Conservation (phyloP, 30 jellyfish, hydroid and myxozoan species). For the Aurelia sp. region DNA sequence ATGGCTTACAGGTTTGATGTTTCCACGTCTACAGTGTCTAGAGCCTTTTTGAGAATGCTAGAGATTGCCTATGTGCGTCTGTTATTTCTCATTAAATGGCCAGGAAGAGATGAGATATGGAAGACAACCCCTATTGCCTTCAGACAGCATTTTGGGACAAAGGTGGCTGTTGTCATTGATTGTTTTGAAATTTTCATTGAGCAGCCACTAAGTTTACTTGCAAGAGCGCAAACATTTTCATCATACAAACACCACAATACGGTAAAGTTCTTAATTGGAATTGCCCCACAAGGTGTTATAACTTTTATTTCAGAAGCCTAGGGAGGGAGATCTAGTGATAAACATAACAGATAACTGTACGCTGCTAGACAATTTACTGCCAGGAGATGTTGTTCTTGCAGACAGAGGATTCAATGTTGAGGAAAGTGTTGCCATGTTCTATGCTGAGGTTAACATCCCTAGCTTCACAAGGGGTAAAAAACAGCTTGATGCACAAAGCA, state of each 20-base stretch:
- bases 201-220: conserved; percentile 22
- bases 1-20: conserved; percentile 45
- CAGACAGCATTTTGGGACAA: conserved; percentile 7
- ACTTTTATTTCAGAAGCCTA: conserved; percentile 38
- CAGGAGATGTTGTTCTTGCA: conserved; percentile 50
- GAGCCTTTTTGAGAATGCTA: conserved; percentile 32
- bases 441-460: conserved; percentile 51
- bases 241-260: conserved; percentile 31
- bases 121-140: conserved; percentile 46
- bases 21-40: conserved; percentile 39
- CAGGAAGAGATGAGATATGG: conserved; percentile 43
- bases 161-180: neutral
- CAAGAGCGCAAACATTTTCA: conserved; percentile 14
- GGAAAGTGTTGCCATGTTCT: conserved; percentile 46
- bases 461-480: conserved; percentile 52
- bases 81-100: conserved; percentile 40
- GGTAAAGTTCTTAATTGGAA: conserved; percentile 31
- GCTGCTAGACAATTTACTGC: conserved; percentile 29
- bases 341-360: conserved; percentile 24
- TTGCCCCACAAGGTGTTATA: conserved; percentile 39
- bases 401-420: conserved; percentile 47
- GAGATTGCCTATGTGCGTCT: conserved; percentile 44
- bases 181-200: conserved; percentile 40
- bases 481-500: conserved; percentile 47
- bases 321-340: conserved; percentile 68